phyloP scores from a whole-genome alignment of 2,113 vertebrate genomes.

The Peromyscus leucopus region DNA sequence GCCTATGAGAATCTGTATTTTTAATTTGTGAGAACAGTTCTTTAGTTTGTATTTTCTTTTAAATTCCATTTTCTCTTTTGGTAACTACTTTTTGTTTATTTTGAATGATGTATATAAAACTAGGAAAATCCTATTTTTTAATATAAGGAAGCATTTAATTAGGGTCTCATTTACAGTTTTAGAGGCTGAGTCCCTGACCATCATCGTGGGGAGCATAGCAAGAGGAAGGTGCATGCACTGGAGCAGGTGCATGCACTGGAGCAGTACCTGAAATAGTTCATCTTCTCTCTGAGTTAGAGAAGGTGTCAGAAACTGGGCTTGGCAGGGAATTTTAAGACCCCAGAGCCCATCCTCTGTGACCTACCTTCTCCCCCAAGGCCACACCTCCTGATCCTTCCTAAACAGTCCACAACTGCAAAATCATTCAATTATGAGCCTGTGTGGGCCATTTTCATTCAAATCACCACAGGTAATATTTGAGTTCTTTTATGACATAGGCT shows the following conservation, averaged over 20 bases:
- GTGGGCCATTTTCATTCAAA: neutral
- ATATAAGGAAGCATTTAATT: neutral
- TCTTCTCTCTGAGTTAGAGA: neutral
- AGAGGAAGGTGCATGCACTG: neutral
- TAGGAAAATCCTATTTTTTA: neutral
- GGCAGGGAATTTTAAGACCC: neutral
- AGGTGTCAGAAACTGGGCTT: neutral
- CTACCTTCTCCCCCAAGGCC: neutral
- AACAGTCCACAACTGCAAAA: neutral
- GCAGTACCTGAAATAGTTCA: neutral
- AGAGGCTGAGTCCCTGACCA: neutral
- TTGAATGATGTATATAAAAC: conserved; percentile 34
- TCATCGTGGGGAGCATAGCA: neutral
- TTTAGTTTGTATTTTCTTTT: neutral
- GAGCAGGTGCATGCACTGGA: too few relatives aligned
- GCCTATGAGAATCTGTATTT: neutral
- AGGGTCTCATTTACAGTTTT: neutral
- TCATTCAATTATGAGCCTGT: neutral
- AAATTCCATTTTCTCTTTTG: neutral
- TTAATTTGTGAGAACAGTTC: neutral
- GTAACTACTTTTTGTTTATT: conserved; percentile 30
- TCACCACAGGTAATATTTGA: neutral
- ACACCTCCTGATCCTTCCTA: neutral
- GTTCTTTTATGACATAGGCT: neutral
- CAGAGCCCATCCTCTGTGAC: neutral